Percentiles rank a stretch among this genome's conserved stretches.
Evolutionary conservation across 2,888 invertebrate species (phyloP).

Genomic region (Subacronicta megacephala): DNA sequence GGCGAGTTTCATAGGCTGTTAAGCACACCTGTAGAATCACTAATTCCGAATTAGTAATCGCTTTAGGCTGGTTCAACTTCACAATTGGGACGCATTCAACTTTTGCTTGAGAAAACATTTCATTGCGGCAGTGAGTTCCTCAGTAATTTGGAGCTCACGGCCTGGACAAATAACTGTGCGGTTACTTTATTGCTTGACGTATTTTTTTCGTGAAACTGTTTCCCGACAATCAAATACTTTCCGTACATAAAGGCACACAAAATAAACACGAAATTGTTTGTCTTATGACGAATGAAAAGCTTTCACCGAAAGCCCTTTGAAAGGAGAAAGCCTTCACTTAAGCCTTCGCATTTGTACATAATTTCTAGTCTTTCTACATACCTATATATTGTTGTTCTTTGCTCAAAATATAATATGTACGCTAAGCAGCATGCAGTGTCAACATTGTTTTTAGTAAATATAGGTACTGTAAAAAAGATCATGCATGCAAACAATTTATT

Average conservation of each 20-base stretch:
- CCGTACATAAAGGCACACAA: constrained; percentile 38
- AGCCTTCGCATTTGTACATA: constrained; percentile 42
- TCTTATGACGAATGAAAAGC: constrained; percentile 49
- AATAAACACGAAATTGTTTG: constrained; percentile 37
- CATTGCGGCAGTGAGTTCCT: constrained; percentile 52
- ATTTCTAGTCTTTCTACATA: constrained; percentile 39
- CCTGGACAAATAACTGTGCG: constrained; percentile 58
- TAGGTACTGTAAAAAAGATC: too few species aligned
- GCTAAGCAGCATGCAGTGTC: constrained; percentile 64
- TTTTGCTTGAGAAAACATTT: constrained; percentile 48
- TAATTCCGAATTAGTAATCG: constrained; percentile 54
- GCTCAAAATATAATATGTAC: constrained; percentile 26
- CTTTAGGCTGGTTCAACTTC: constrained; percentile 37
- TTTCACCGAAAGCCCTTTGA: constrained; percentile 63
- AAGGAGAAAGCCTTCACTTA: constrained; percentile 61
- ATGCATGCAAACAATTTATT: too few species aligned
- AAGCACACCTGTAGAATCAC: constrained; percentile 57
- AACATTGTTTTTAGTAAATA: constrained; percentile 61
- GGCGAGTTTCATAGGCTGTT: constrained; percentile 52
- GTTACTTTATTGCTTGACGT: constrained; percentile 56
- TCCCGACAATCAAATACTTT: constrained; percentile 53
- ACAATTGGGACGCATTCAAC: constrained; percentile 34
- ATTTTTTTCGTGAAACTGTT: constrained; percentile 64
- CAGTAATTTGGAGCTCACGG: constrained; percentile 55
- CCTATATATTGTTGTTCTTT: constrained; percentile 21